phyloP scores from a whole-genome alignment of 2,797 vertebrate species.

The Eulemur coronatus region DNA sequence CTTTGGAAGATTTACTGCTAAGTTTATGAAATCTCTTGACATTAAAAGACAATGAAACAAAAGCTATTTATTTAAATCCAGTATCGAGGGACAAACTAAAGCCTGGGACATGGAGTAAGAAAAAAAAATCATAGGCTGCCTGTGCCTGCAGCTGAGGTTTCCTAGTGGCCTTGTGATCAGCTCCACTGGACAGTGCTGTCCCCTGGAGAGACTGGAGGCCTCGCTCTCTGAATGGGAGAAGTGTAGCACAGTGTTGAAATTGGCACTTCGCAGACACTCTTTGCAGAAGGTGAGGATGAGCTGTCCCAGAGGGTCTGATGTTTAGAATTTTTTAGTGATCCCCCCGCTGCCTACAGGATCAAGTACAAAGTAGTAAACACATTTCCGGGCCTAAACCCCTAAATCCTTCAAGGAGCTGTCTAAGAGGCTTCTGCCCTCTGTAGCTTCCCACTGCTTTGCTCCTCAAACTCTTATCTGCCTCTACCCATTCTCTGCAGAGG shows the following conservation, averaged over 20 bases:
- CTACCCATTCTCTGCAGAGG: not conserved
- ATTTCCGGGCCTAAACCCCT: not conserved
- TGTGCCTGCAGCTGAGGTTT: not conserved
- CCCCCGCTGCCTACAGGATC: not conserved
- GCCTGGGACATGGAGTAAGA: not conserved
- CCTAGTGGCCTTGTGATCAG: not conserved
- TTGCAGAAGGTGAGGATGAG: not conserved
- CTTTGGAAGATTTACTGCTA: slow-evolving; percentile 18
- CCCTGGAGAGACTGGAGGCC: not conserved
- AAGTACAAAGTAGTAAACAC: not conserved
- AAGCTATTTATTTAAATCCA: slow-evolving; percentile 19
- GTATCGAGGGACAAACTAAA: not conserved
- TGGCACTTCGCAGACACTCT: not conserved
- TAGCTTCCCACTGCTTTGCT: not conserved
- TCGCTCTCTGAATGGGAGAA: not conserved
- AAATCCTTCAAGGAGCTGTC: not conserved
- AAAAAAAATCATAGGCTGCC: not conserved
- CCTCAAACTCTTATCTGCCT: not conserved
- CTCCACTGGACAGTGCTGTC: not conserved
- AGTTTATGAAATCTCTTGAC: slow-evolving; percentile 12
- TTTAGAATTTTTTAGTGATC: not conserved
- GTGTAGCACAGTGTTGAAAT: not conserved
- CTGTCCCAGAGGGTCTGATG: not conserved
- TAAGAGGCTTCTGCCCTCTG: not conserved
- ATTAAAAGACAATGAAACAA: slow-evolving; percentile 1